Evolutionary conservation across 2,797 vertebrate genomes (phyloP).

Genomic region (Urosaurus nigricauda): DNA sequence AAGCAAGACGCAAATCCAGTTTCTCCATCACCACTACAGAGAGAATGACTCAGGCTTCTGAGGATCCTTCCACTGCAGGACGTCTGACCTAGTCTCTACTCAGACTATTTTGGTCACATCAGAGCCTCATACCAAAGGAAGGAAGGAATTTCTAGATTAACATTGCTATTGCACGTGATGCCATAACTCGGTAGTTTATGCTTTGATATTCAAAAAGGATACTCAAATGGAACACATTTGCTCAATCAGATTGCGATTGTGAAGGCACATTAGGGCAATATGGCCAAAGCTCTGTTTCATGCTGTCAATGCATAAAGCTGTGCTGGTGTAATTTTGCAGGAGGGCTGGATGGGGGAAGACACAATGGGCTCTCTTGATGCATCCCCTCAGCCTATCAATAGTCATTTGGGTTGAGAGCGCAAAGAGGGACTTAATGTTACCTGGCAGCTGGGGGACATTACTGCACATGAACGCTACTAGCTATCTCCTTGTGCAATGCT

Average conservation of each 20-base stretch:
- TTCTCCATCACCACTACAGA: slow-evolving; percentile 11
- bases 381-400: too few relatives aligned
- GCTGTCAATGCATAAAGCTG: too few relatives aligned
- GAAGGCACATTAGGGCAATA: background rate
- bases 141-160: background rate
- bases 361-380: too few relatives aligned
- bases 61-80: background rate
- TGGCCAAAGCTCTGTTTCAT: too few relatives aligned
- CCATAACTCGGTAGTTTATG: background rate
- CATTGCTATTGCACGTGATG: too few relatives aligned
- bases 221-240: background rate
- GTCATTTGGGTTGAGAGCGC: too few relatives aligned
- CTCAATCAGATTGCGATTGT: background rate
- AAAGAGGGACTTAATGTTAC: too few relatives aligned
- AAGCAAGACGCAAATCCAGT: background rate
- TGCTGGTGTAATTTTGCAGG: too few relatives aligned
- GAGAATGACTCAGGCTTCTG: background rate
- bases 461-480: too few relatives aligned
- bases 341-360: too few relatives aligned
- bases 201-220: background rate
- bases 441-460: too few relatives aligned
- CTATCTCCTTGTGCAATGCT: too few relatives aligned
- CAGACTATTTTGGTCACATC: background rate
- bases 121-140: background rate
- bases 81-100: background rate